Conservation (phyloP, 2,797 vertebrate species). For the Syndactyla subalaris region DNA sequence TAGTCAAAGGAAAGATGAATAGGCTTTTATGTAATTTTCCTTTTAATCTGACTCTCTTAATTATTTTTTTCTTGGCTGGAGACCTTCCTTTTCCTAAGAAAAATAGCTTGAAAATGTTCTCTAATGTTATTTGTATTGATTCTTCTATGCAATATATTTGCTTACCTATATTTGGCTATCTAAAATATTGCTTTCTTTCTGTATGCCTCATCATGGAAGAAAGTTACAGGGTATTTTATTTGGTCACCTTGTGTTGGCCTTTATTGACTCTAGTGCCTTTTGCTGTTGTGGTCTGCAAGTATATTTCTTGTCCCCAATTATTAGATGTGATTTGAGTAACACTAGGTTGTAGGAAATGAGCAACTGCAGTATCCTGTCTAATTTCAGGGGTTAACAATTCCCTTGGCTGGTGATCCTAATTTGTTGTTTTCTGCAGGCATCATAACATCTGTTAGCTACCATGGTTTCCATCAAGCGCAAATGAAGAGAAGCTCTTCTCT, state of each 20-base stretch:
- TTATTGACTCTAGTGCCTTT: neutral
- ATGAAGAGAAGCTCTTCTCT: neutral
- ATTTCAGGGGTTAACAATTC: neutral
- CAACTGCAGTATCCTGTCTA: neutral
- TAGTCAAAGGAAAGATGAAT: neutral
- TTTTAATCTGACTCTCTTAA: neutral
- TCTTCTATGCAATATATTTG: neutral
- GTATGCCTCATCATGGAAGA: neutral
- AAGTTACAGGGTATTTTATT: neutral
- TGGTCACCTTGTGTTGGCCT: neutral
- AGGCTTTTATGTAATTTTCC: neutral
- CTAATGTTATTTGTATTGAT: neutral
- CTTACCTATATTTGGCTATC: neutral
- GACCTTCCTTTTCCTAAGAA: neutral
- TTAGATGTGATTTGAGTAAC: neutral
- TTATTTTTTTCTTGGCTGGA: neutral
- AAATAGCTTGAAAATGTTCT: neutral
- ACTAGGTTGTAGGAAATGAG: neutral
- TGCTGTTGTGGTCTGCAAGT: neutral
- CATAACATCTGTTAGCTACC: neutral
- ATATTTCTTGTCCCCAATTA: neutral
- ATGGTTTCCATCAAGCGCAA: neutral
- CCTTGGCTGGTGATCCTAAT: neutral
- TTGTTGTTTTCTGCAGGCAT: conserved; percentile 4
- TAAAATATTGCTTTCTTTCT: neutral